phyloP scores from a whole-genome alignment of 2,888 invertebrate genomes.

The Prosopocoilus inquinatus region DNA sequence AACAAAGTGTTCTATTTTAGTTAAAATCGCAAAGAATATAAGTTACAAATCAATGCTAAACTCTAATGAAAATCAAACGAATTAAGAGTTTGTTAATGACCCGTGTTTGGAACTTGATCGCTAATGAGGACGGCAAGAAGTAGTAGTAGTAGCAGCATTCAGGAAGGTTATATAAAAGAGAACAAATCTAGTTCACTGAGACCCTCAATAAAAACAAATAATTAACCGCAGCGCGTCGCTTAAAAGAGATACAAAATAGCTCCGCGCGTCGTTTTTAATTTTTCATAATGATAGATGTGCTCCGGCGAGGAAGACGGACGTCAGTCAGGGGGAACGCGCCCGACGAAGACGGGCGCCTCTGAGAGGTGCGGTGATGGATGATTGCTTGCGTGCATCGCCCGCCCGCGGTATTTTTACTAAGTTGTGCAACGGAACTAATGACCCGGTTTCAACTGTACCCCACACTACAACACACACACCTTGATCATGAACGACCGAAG shows the following conservation, averaged over 20 bases:
- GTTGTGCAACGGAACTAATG: slow-evolving; percentile 31
- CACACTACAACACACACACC: not conserved
- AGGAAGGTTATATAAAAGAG: too few species aligned
- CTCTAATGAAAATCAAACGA: too few species aligned
- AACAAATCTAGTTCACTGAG: not conserved
- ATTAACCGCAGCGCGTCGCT: not conserved
- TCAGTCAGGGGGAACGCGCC: not conserved
- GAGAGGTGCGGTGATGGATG: slow-evolving; percentile 16
- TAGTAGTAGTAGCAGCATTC: too few species aligned
- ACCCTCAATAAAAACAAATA: not conserved
- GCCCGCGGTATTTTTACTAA: slow-evolving; percentile 27
- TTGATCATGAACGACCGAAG: not conserved
- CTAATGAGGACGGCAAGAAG: too few species aligned
- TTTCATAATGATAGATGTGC: slow-evolving; percentile 1
- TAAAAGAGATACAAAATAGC: not conserved
- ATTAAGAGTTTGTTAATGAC: too few species aligned
- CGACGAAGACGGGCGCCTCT: not conserved
- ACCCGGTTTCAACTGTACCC: slow-evolving; percentile 21
- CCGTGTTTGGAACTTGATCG: too few species aligned
- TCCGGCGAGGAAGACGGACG: not conserved
- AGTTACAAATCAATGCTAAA: too few species aligned
- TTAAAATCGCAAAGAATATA: too few species aligned
- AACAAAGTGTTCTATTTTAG: too few species aligned
- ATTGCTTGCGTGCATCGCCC: slow-evolving; percentile 24
- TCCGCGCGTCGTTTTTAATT: not conserved